phyloP scores from a whole-genome alignment of 2,888 invertebrate genomes.

The Drosophila recens region DNA sequence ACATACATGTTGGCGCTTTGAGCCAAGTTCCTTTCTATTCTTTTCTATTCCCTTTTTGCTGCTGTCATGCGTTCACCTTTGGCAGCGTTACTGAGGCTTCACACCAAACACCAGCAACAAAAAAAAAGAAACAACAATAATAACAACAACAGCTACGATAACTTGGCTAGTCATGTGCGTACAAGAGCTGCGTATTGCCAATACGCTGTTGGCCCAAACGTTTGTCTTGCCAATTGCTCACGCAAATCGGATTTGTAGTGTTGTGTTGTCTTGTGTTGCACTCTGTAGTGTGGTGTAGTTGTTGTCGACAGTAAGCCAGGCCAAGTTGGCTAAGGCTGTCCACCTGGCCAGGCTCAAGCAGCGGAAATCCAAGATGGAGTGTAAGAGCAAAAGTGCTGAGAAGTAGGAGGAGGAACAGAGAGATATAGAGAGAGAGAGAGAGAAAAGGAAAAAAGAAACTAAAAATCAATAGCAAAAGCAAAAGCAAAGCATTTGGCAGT shows the following conservation, averaged over 20 bases:
- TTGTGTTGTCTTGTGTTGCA: constrained; percentile 44
- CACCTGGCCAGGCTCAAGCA: constrained; percentile 44
- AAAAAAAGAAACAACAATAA: too few relatives aligned
- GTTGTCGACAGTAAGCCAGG: constrained; percentile 40
- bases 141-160: too few relatives aligned
- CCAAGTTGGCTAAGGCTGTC: constrained; percentile 25
- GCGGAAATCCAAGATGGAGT: constrained; percentile 17
- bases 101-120: constrained; percentile 32
- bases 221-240: constrained; percentile 81
- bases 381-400: constrained; percentile 3
- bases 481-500: constrained; percentile 66
- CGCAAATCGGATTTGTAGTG: constrained; percentile 81
- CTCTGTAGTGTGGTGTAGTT: constrained; percentile 15
- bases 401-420: not conserved
- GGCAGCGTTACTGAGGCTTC: constrained; percentile 71
- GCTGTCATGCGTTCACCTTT: constrained; percentile 50
- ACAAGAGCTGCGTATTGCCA: constrained; percentile 29
- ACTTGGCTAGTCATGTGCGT: constrained; percentile 33
- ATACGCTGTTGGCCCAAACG: constrained; percentile 53
- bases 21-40: constrained; percentile 38
- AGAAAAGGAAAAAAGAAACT: constrained; percentile 25
- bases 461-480: constrained; percentile 70
- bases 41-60: constrained; percentile 18
- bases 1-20: constrained; percentile 62
- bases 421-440: not conserved